Conservation (phyloP, 2,113 vertebrate species). For the Paramisgurnus dabryanus region DNA sequence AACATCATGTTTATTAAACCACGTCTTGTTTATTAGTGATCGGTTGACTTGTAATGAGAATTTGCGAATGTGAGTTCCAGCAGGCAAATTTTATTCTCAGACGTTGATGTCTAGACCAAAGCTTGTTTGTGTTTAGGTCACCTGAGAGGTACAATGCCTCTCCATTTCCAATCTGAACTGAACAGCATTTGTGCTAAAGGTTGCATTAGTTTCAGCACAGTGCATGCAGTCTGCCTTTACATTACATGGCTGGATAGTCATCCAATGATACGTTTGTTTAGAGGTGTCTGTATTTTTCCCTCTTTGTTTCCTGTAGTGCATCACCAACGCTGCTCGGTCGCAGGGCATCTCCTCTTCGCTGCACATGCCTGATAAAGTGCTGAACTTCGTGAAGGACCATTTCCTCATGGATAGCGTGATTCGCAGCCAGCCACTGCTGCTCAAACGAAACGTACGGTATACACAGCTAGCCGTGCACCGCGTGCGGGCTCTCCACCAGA, state of each 20-base stretch:
- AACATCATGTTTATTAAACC: background rate
- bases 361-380: conserved; percentile 92
- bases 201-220: background rate
- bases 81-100: background rate
- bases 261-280: background rate
- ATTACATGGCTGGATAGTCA: conserved; percentile 45
- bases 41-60: background rate
- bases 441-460: conserved; percentile 84
- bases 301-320: conserved; percentile 77
- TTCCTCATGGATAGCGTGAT: conserved; percentile 92
- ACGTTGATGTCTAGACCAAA: background rate
- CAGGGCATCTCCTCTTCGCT: conserved; percentile 86
- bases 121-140: background rate
- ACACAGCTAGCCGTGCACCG: conserved; percentile 85
- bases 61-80: background rate
- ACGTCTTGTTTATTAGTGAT: background rate
- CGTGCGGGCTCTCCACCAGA: conserved; percentile 61
- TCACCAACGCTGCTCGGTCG: conserved; percentile 80
- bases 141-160: background rate
- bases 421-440: conserved; percentile 83
- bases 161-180: conserved; percentile 36
- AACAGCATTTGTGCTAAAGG: conserved; percentile 39
- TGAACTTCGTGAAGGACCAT: conserved; percentile 97
- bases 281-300: conserved; percentile 10
- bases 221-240: conserved; percentile 35